Evolutionary conservation across 2,888 invertebrate species (phyloP).

Genomic region (Onchidella celtica): DNA sequence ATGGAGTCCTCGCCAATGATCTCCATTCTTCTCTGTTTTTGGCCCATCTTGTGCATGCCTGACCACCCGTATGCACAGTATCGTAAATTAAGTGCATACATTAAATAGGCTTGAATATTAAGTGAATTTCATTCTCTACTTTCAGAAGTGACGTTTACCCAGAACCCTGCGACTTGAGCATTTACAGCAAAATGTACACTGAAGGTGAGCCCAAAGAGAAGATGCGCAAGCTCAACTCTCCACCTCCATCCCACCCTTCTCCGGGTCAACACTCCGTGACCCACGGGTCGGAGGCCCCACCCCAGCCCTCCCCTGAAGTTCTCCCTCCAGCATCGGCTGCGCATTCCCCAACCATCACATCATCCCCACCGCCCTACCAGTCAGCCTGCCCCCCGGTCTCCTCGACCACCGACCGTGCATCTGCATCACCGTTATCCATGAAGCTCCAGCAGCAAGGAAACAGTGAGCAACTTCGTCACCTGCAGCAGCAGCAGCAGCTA

Average conservation of each 20-base stretch:
- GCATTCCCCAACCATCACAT: background rate
- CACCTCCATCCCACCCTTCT: conserved; percentile 18
- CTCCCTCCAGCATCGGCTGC: conserved; percentile 36
- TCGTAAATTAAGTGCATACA: no score
- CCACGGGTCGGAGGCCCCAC: conserved; percentile 39
- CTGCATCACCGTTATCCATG: background rate
- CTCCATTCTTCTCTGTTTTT: no score
- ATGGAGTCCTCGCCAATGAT: no score
- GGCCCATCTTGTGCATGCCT: no score
- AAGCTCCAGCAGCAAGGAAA: background rate
- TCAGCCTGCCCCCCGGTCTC: background rate
- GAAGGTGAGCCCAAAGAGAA: conserved; percentile 53
- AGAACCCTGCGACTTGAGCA: conserved; percentile 39
- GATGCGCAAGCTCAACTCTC: conserved; percentile 36
- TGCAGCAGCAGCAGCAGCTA: conserved; percentile 41
- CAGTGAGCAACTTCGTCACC: background rate
- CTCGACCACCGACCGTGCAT: background rate
- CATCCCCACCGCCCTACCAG: background rate
- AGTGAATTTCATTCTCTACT: no score
- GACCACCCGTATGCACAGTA: no score
- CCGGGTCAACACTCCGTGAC: background rate
- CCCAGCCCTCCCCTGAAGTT: conserved; percentile 18
- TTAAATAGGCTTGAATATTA: no score
- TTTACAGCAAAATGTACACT: conserved; percentile 54
- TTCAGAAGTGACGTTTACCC: conserved; percentile 21